Evolutionary conservation across 1,140 invertebrate species (phyloP), one percentile per base, ranked within the genome.

Genomic region (Heliconius hewitsoni): DNA sequence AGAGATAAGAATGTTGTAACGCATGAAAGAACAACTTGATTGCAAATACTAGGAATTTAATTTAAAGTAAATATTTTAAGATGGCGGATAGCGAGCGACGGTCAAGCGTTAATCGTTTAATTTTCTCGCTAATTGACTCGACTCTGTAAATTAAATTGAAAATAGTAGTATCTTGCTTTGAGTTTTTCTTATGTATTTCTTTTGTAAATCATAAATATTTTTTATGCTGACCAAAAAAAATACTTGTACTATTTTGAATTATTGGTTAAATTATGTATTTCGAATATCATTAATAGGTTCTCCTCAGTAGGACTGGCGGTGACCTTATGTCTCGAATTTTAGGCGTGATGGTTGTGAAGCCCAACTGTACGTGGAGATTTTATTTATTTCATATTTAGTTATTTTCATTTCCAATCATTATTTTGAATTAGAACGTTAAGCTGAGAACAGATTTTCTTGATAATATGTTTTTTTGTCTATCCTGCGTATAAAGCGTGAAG

Each of bases 21-120:
- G 55, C 55, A 60, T 23, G 55, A 60, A 60, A 60, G 55, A 66
- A 66, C 60, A 30, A 66, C 60, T 66, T 66, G 60, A 30, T 66
- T 66, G 23, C 9, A 60, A 66, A 27, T 66, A 66, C 27, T 13
- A 66, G 27, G 60, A 66, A 30, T 66, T 66, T 66, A 66, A 66
- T 66, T 37, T 66, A 66, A 66, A 66, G 60, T 66, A 66, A 66
- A 66, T 66, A 66, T 66, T 66, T 13, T 30, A 16, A 23, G 55
- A 57, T 57, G 19, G 50, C 50, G 18, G 55, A 60, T 23, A 23
- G n/a, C n/a, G 55, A 60, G 11, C 60, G 27, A 66, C 60, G 23
- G 60, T 66, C 23, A 27, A 66, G 60, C 60, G 60, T 30, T 30
- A 16, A 27, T 66, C 11, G 23, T 66, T 66, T 30, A 27, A 66